Base-by-base conservation (phyloP, 2,113 vertebrate species). In the Loxodonta africana region DNA sequence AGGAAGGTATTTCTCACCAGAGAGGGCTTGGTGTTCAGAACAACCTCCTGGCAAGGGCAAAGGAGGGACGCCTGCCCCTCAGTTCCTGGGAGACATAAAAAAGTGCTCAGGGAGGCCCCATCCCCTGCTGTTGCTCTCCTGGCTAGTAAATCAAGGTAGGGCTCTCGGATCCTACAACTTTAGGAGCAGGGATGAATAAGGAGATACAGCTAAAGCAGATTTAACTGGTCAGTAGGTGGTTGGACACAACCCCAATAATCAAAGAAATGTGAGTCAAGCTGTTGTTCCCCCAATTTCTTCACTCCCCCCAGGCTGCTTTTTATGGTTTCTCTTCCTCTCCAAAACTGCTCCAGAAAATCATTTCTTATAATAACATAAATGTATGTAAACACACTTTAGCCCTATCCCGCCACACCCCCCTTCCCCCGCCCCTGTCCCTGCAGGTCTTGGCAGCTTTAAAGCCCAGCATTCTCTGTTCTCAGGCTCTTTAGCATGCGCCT, bases 351-450 rank as follows among this genome's bases (percentile, higher is more conserved):
- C 78, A 57, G 44, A 33, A 86, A 93, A 90, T 80, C n/a, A 74
- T 85, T 93, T 88, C 65, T 74, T 25, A 67, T 67, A 90, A 67
- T 51, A 46, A 77, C 25, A 83, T 48, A 92, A 87, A 88, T 77
- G 18, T 23, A 11, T 51, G 26, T 37, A 63, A 85, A 77, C 14
- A 48, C 21, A 73, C 6, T 8, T 81, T 0, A 51, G 83, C 23
- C 67, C 67, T 8, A 23, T 17, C 25, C n/a, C 71, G 28, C 30
- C 8, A 2, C 44, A 33, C n/a, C 46, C 30, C 46, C 46, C 23
- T n/a, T 20, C 18, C 60, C 17, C 9, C 3, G 25, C 18, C 60
- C 17, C 9, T 2, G 25, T 37, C 6, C 17, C 15, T 26, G 21
- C 26, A 90, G 77, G 83, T 5, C 1, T 14, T 63, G 21, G 44